Evolutionary conservation across 1,140 invertebrate genomes (phyloP), one percentile per base, ranked within the genome.

Genomic region (Pseudomyrmex concolor): DNA sequence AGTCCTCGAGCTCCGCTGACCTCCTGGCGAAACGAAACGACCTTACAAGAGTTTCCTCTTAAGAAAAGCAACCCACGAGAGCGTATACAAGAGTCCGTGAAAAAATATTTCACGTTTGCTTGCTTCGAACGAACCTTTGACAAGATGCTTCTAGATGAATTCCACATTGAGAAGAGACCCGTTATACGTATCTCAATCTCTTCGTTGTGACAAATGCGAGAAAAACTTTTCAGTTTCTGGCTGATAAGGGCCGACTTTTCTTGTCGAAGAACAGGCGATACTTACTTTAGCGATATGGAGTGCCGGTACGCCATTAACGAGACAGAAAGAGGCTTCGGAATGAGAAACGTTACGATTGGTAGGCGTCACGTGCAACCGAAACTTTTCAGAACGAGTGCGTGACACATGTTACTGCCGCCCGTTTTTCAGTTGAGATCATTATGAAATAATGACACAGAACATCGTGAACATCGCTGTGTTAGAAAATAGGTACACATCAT

Each of bases 31-130:
- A 90, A 87, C 83, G 83, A 84, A 90, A 89, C 89, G 85, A 83
- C 81, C 85, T 74, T 87, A 90, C 89, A 90, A 90, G 89, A 89
- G 62, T 90, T 90, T 84, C 89, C 89, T 89, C 72, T 90, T 82
- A 90, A 86, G 86, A 62, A 81, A 80, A 80, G 57, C 74, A 88
- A 80, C 63, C 68, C 59, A 73, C 71, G 55, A 55, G 67, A 80
- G 76, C 63, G 74, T 80, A 70, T 59, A 62, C 78, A 64, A 57
- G 66, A 60, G 57, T 59, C 34, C 48, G 25, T 15, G 59, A 77
- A 77, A 86, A 73, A 73, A 45, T 57, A 66, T 63, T 54, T 54
- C 15, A 59, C 59, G 64, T 34, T 34, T 34, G 10, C 13, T 19
- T 64, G 48, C 34, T 0, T 51, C 34, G 57, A 10, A 25, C 48